Percentiles rank a stretch among this genome's conserved stretches.
phyloP scores from a whole-genome alignment of 2,113 vertebrate genomes.

The Aegypius monachus region DNA sequence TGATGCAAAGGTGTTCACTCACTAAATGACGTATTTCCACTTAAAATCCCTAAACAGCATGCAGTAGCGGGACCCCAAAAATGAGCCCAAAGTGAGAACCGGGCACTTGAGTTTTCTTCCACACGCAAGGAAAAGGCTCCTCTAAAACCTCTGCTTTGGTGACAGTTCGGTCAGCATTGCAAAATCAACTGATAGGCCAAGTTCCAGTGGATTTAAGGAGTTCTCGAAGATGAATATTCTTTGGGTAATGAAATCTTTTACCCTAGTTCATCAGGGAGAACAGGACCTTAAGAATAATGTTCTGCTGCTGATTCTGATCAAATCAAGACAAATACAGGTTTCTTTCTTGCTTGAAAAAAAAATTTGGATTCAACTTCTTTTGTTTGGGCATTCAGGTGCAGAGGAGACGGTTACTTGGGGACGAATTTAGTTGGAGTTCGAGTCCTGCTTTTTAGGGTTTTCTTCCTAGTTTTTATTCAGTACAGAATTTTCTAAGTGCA shows the following conservation, averaged over 20 bases:
- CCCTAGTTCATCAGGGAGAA: background rate
- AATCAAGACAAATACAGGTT: background rate
- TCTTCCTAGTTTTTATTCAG: background rate
- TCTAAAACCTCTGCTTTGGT: background rate
- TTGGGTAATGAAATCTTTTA: background rate
- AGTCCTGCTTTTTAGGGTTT: background rate
- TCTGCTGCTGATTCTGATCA: background rate
- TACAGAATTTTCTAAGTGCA: background rate
- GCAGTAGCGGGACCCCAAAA: background rate
- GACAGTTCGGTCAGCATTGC: background rate
- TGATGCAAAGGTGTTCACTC: background rate
- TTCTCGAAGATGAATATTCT: background rate
- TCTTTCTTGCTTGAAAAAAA: background rate
- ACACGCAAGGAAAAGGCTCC: background rate
- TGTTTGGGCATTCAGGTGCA: background rate
- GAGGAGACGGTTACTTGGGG: background rate
- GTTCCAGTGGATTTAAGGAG: background rate
- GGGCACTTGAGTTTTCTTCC: background rate
- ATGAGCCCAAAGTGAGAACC: background rate
- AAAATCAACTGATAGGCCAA: background rate
- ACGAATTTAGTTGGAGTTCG: background rate
- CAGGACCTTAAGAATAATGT: background rate
- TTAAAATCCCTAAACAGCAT: background rate
- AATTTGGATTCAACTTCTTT: background rate
- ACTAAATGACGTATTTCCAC: fast-evolving